Evolutionary conservation across 2,797 vertebrate species (phyloP).

Genomic region (Phaenicophaeus curvirostris): DNA sequence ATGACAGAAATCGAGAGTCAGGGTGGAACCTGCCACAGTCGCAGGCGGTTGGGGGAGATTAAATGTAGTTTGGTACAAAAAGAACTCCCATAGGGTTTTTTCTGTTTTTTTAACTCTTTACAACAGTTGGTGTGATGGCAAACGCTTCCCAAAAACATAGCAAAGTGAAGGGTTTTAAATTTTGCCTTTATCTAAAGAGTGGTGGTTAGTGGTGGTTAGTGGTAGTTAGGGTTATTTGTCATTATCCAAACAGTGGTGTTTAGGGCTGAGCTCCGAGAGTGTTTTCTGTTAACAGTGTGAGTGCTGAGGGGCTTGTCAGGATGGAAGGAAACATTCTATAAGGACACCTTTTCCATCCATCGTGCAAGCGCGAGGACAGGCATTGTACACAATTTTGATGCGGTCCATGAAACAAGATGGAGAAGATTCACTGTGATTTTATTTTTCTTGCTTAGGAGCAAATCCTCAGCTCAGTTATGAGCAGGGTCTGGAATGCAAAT

Average conservation of each 20-base stretch:
- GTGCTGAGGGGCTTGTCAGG: background rate
- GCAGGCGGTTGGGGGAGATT: background rate
- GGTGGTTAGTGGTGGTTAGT: background rate
- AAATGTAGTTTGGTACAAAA: background rate
- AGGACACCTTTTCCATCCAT: background rate
- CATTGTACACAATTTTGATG: background rate
- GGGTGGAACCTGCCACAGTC: background rate
- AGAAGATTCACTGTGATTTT: background rate
- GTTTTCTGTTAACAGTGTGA: background rate
- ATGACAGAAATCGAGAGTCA: rapidly evolving
- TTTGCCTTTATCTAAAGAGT: background rate
- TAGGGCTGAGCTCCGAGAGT: background rate
- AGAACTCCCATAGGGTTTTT: background rate
- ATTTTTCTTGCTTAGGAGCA: background rate
- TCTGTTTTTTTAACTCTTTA: background rate
- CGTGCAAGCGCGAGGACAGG: background rate
- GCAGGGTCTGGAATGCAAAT: background rate
- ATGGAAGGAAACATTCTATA: background rate
- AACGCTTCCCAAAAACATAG: background rate
- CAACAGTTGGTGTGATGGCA: background rate
- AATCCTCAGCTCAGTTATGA: background rate
- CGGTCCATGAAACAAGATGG: background rate
- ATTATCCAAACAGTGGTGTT: background rate
- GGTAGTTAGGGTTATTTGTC: too few species aligned
- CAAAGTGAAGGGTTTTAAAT: background rate